These are phyloP conservation scores for Elephas maximus DNA, from an alignment of 2,113 vertebrate genomes.

Conservation along the genomic window DNA sequence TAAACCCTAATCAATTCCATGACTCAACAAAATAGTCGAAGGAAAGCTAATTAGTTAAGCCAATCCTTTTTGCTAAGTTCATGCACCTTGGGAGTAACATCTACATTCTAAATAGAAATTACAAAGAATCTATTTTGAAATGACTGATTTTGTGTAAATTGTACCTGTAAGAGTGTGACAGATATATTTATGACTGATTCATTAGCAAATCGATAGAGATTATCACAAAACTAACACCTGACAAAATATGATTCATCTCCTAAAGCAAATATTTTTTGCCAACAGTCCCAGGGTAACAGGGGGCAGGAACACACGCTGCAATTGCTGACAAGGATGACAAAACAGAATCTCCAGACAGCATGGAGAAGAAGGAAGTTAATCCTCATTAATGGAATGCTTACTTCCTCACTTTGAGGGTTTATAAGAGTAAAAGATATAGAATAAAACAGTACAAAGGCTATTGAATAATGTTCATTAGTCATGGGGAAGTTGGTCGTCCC, in stretches of 20 bases:
- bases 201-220: neutral
- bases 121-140: neutral
- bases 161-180: neutral
- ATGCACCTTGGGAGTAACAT: neutral
- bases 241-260: conserved; percentile 35
- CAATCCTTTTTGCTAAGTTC: neutral
- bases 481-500: neutral
- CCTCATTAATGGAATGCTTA: neutral
- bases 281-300: neutral
- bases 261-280: conserved; percentile 65
- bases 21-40: neutral
- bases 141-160: conserved; percentile 51
- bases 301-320: neutral
- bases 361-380: neutral
- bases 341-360: neutral
- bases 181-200: conserved; percentile 36
- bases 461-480: neutral
- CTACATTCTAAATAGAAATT: conserved; percentile 5
- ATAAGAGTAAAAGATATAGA: neutral
- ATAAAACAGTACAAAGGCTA: neutral
- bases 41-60: neutral
- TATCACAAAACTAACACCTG: conserved; percentile 26
- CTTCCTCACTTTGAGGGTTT: neutral
- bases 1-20: neutral
- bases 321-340: neutral